phyloP scores from a whole-genome alignment of 2,797 vertebrate species.

The Pristis pectinata region DNA sequence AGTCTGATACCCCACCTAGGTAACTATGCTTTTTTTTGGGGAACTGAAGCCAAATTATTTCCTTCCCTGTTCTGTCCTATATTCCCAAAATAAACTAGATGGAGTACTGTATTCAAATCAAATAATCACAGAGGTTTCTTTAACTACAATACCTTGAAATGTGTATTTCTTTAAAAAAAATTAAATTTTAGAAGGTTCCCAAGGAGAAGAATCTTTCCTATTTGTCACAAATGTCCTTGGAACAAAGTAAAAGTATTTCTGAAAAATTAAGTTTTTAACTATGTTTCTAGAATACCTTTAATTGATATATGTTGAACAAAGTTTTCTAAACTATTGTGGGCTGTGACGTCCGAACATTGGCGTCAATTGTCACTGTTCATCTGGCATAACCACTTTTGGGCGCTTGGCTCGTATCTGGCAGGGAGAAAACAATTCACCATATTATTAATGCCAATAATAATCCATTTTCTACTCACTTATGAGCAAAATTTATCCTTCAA shows the following conservation, averaged over 20 bases:
- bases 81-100: not conserved
- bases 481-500: not conserved
- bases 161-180: not conserved
- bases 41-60: not conserved
- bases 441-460: constrained; percentile 4
- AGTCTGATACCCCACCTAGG: not conserved
- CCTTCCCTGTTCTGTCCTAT: not conserved
- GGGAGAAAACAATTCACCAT: not conserved
- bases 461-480: not conserved
- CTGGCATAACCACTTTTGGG: not conserved
- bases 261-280: not conserved
- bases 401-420: not conserved
- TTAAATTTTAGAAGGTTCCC: not conserved
- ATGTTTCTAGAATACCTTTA: not conserved
- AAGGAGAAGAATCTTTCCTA: not conserved
- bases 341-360: not conserved
- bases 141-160: not conserved
- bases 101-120: not conserved
- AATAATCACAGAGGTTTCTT: not conserved
- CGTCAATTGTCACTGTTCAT: not conserved
- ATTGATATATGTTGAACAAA: not conserved
- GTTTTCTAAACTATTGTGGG: not conserved
- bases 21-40: not conserved
- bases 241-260: not conserved
- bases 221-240: not conserved